Evolutionary conservation across 2,888 invertebrate species (phyloP), one percentile per base, ranked within the genome.

Genomic region (Desoria tigrina): DNA sequence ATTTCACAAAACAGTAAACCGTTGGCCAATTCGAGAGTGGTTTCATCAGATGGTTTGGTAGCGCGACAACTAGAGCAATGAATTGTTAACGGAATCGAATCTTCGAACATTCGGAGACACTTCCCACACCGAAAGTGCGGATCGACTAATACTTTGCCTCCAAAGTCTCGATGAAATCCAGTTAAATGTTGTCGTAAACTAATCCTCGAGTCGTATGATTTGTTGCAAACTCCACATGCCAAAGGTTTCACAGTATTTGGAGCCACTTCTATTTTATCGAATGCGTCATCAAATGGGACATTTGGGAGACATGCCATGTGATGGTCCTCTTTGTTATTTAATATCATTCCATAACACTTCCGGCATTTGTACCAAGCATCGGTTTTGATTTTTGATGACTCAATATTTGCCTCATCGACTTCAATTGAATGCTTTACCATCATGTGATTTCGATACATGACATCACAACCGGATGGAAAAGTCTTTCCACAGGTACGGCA

Each of bases 391-490:
- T 64, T 62, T 14, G 55, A 50, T 6, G 53, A 18, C 14, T 28
- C 21, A 18, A 65, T 53, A 14, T 61, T 64, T 18, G 45, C 50
- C 7, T 66, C 64, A 2, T 61, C 61, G 7, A 66, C 60, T 58
- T 69, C 66, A 1, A 57, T 62, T 4, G 23, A 26, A 42, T 69
- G 69, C 16, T 69, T 61, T 11, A 63, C 56, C 42, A 66, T 64
- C 64, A 66, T 66, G 37, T 69, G 69, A 50, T 45, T 59, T 51
- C 69, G 39, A 42, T 58, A 69, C 26, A 61, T 37, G 16, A 55
- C 54, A 53, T 64, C 62, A 50, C 49, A 54, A 14, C 49, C 42
- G 3, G 57, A 54, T 11, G 69, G 66, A 42, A 66, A 69, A 1
- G 62, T 61, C 2, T 55, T 59, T 18, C 64, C 64, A 49, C 69